Evolutionary conservation across 2,797 vertebrate species (phyloP).

Genomic region (Cephalopachus bancanus): DNA sequence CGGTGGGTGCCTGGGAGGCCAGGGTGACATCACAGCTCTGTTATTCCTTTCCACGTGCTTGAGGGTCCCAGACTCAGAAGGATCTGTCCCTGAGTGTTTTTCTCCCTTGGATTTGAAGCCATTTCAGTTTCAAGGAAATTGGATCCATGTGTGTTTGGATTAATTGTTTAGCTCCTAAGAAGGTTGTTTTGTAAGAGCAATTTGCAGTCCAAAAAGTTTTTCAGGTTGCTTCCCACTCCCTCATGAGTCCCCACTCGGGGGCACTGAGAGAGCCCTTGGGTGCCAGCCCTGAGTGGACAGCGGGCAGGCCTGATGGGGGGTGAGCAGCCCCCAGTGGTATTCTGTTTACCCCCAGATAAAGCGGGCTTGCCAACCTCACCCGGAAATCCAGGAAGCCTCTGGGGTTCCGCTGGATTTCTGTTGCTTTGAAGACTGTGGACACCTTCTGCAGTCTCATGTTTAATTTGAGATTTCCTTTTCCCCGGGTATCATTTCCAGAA

Average conservation of each 20-base stretch:
- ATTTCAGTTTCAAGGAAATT: slow-evolving; percentile 76
- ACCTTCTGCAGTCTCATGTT: neutral
- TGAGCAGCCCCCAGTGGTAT: rapidly evolving
- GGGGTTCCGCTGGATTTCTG: neutral
- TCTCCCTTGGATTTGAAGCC: slow-evolving; percentile 26
- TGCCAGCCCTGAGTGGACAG: neutral
- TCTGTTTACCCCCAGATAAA: neutral
- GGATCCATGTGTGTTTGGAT: slow-evolving; percentile 76
- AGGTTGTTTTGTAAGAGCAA: slow-evolving; percentile 65
- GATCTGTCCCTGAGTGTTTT: neutral
- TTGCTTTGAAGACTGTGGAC: neutral
- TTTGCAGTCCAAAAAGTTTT: slow-evolving; percentile 51
- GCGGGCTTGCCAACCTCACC: neutral
- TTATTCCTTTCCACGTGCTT: neutral
- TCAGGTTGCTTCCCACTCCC: neutral
- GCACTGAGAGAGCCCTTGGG: neutral
- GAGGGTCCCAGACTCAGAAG: neutral
- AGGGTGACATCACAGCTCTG: rapidly evolving
- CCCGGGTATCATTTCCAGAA: neutral
- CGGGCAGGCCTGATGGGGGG: rapidly evolving
- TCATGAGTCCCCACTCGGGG: rapidly evolving
- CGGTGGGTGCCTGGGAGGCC: neutral
- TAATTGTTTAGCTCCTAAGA: slow-evolving; percentile 62
- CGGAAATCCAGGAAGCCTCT: neutral
- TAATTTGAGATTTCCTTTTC: neutral